A percentile compares a stretch with the other conserved stretches of the same genome.
These are phyloP conservation scores for Microplitis demolitor DNA, from an alignment of 1,140 invertebrate species.

Conservation along the genomic window DNA sequence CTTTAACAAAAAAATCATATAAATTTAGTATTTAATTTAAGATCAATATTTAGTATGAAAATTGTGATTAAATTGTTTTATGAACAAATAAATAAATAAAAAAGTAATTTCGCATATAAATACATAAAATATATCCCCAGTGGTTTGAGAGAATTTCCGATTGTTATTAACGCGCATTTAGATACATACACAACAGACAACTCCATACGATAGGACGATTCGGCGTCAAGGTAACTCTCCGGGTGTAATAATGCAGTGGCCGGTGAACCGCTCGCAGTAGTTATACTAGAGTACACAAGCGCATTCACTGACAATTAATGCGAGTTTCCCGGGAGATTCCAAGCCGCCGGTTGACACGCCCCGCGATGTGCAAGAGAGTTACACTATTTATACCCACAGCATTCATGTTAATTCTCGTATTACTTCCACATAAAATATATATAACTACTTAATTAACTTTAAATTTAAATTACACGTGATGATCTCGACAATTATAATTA, in stretches of 20 bases:
- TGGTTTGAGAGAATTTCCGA: neutral
- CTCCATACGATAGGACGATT: conserved; percentile 8
- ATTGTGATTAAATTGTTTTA: no score
- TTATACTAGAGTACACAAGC: conserved; percentile 7
- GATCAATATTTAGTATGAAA: no score
- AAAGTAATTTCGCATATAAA: no score
- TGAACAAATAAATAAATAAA: no score
- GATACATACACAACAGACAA: neutral
- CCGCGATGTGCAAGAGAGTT: conserved; percentile 8
- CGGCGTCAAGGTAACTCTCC: conserved; percentile 31
- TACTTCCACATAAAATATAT: conserved; percentile 1
- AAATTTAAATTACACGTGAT: neutral
- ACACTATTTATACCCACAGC: conserved; percentile 5
- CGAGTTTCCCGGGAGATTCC: conserved; percentile 13
- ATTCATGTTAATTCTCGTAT: conserved; percentile 2
- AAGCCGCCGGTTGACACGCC: conserved; percentile 15
- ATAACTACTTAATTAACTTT: conserved; percentile 12
- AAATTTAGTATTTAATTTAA: no score
- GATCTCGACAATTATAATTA: neutral
- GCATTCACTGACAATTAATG: conserved; percentile 7
- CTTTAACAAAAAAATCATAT: no score
- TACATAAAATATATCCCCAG: neutral
- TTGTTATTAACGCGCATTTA: no score
- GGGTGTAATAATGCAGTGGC: conserved; percentile 32
- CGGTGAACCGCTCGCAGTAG: conserved; percentile 11